A percentile compares a stretch with the other conserved stretches of the same genome.
phyloP scores from a whole-genome alignment of 2,888 invertebrate species.

The Rhynchonema sp. region DNA sequence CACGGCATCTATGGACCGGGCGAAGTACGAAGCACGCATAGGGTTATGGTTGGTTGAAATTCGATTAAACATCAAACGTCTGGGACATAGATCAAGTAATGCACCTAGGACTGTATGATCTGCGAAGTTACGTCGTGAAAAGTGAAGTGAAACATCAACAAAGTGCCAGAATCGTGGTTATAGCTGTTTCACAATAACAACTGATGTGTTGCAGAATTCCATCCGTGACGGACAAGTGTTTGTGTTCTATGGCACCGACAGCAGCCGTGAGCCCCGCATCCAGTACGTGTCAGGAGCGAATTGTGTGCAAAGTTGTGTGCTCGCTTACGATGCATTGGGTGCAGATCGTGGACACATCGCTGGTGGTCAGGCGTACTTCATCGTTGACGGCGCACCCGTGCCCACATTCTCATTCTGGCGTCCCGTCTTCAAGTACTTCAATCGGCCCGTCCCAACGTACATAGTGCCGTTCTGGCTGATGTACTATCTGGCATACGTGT shows the following conservation, averaged over 20 bases:
- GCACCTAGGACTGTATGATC: no score
- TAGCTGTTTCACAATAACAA: no score
- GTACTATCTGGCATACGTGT: conserved; percentile 9
- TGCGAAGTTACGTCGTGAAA: no score
- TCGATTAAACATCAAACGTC: no score
- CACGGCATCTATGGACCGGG: conserved; percentile 35
- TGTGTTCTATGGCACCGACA: neutral
- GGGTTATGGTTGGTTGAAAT: conserved; percentile 26
- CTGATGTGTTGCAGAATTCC: neutral
- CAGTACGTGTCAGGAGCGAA: conserved; percentile 1
- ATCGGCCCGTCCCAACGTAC: neutral
- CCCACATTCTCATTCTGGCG: conserved; percentile 32
- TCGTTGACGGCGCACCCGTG: conserved; percentile 32
- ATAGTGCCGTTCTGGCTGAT: conserved; percentile 9
- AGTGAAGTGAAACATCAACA: no score
- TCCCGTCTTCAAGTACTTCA: conserved; percentile 13
- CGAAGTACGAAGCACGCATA: conserved; percentile 32
- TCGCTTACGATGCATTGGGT: conserved; percentile 10
- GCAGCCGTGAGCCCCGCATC: neutral
- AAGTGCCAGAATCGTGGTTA: no score
- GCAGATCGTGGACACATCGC: conserved; percentile 10
- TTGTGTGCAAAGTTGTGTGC: conserved; percentile 9
- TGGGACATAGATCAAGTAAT: no score
- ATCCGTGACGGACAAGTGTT: neutral
- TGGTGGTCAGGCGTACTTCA: conserved; percentile 33